These are phyloP conservation scores for Thalassoma bifasciatum DNA, from an alignment of 2,113 vertebrate species.

Conservation along the genomic window DNA sequence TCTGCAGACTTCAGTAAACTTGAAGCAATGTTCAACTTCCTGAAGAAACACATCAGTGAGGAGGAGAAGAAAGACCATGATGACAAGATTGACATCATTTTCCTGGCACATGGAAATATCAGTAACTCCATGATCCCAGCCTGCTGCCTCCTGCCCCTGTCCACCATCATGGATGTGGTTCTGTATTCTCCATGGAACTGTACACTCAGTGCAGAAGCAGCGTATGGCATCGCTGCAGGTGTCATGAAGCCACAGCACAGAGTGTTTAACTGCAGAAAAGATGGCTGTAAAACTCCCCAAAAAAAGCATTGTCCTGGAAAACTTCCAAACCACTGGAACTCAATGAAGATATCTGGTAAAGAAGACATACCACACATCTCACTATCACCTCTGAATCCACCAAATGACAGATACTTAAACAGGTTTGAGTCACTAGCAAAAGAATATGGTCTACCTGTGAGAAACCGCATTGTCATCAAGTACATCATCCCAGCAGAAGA, in stretches of 20 bases:
- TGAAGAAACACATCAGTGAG: background rate
- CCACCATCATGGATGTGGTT: background rate
- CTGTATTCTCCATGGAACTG: slow-evolving; percentile 1
- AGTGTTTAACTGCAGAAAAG: background rate
- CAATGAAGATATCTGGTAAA: background rate
- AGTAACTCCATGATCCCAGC: background rate
- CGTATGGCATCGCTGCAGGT: background rate
- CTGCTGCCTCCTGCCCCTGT: background rate
- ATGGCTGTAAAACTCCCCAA: background rate
- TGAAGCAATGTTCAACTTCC: background rate
- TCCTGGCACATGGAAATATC: background rate
- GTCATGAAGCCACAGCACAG: background rate
- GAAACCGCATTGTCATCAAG: background rate
- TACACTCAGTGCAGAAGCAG: background rate
- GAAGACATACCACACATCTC: background rate
- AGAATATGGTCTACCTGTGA: background rate
- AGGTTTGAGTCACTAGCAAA: background rate
- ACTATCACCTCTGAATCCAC: background rate
- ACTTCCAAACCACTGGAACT: background rate
- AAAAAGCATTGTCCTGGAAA: background rate
- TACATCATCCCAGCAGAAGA: background rate
- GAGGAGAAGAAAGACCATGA: background rate
- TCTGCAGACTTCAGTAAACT: background rate
- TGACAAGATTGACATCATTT: background rate
- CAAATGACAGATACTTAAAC: background rate